A percentile compares a stretch with the other conserved stretches of the same genome.
Evolutionary conservation across 2,888 invertebrate genomes (phyloP).

Genomic region (Drosophila algonquin): DNA sequence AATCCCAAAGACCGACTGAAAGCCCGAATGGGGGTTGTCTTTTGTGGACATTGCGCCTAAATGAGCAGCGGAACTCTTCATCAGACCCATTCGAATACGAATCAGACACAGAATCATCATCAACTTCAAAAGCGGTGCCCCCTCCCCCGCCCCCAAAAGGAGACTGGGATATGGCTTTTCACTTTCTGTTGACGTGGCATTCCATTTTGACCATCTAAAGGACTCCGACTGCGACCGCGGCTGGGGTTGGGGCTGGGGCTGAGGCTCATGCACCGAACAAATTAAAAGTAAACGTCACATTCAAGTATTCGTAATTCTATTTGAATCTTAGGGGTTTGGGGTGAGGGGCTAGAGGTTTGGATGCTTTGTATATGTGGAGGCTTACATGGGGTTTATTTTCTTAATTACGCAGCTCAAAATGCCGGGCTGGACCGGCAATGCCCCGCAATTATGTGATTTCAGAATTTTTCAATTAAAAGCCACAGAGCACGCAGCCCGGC

Average conservation of each 20-base stretch:
- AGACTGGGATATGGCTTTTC: slow-evolving; percentile 28
- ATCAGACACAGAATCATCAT: slow-evolving; percentile 24
- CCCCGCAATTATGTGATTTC: slow-evolving; percentile 73
- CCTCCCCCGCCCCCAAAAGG: not conserved
- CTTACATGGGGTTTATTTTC: slow-evolving; percentile 39
- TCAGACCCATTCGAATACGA: slow-evolving; percentile 31
- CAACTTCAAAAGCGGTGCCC: slow-evolving; percentile 53
- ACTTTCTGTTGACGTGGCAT: slow-evolving; percentile 67
- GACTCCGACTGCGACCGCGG: not conserved
- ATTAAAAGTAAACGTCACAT: slow-evolving; percentile 33
- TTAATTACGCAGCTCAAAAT: slow-evolving; percentile 59
- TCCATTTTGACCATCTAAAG: slow-evolving; percentile 47
- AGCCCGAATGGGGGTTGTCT: slow-evolving; percentile 27
- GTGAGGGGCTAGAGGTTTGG: not conserved
- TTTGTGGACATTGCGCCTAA: slow-evolving; percentile 69
- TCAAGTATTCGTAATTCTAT: slow-evolving; percentile 11
- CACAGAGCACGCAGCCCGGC: not conserved
- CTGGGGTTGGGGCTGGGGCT: too few species aligned
- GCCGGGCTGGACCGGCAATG: slow-evolving; percentile 48
- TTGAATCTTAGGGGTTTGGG: slow-evolving; percentile 8
- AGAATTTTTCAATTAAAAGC: slow-evolving; percentile 74
- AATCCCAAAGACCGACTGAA: slow-evolving; percentile 71
- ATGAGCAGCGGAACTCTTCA: slow-evolving; percentile 54
- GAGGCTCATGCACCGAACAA: slow-evolving; percentile 3
- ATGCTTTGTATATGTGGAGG: not conserved